Base-by-base conservation (phyloP, 1,140 invertebrate species). In the Cydia strobilella region DNA sequence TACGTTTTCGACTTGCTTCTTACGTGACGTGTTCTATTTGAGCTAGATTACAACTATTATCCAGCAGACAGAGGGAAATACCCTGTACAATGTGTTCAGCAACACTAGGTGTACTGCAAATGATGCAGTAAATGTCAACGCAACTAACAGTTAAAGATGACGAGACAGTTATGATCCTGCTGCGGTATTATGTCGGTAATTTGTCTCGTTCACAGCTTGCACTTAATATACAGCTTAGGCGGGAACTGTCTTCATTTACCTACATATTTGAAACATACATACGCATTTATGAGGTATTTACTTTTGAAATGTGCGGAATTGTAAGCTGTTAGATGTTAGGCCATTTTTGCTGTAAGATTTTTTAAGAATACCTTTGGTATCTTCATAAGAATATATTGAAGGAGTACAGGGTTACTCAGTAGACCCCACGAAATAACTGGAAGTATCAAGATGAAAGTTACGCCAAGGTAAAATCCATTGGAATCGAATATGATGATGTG, bases 81-180 rank as follows among this genome's bases (percentile, higher is more conserved):
- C 48, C 48, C 15, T n/a, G 15, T 54, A 54, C 48, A 54, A 54
- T 54, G 48, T 54, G 15, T 54, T 54, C 6, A 48, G 45, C 45
- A 48, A 48, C 45, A 48, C 45, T 54, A 59, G 20, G 54, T 23
- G 18, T 59, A 18, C 27, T 69, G 65, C 65, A 69, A 69, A 69
- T 69, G 65, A 35, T 69, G 65, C 10, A 31, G 31, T 69, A 39
- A 69, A 69, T 35, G 65, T 69, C 65, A 35, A 18, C 31, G 63
- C 65, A 18, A n/a, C 63, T 66, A 15, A 27, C 65, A 69, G 31
- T 39, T 18, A 69, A 66, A 35, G 65, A 69, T 35, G 65, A 69
- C 65, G 10, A 15, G 65, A 69, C 65, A 69, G 65, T 69, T 69
- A 69, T 35, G 65, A 39, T 31, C 65, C 18, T 7, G 15, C 35